Evolutionary conservation across 2,888 invertebrate species (phyloP).

Genomic region (Fissipunctia ypsillon): DNA sequence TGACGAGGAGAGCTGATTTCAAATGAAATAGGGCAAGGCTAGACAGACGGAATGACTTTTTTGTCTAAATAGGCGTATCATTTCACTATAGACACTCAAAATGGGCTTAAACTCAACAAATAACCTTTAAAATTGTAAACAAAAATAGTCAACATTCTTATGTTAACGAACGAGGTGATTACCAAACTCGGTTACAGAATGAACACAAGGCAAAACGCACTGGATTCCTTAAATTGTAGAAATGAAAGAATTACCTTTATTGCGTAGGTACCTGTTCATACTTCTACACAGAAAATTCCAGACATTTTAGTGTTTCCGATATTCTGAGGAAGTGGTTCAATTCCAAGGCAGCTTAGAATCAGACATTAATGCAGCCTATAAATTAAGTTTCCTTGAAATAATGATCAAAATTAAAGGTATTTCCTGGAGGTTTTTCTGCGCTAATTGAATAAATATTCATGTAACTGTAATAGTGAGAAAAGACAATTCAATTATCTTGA

Average conservation of each 20-base stretch:
- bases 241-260: slow-evolving; percentile 44
- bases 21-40: not conserved
- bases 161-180: slow-evolving; percentile 44
- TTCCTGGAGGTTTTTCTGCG: not conserved
- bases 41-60: not conserved
- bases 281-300: slow-evolving; percentile 24
- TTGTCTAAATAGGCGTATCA: not conserved
- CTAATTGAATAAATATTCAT: not conserved
- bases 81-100: slow-evolving; percentile 12
- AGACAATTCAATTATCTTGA: not conserved
- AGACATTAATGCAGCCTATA: not conserved
- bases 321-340: slow-evolving; percentile 29
- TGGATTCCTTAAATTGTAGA: slow-evolving; percentile 54
- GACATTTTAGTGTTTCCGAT: slow-evolving; percentile 31
- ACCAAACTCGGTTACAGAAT: slow-evolving; percentile 50
- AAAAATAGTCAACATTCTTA: slow-evolving; percentile 58
- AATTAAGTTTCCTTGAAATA: slow-evolving; percentile 9
- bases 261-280: slow-evolving; percentile 34
- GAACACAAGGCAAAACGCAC: slow-evolving; percentile 58
- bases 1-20: not conserved
- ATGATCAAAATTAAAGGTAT: not conserved
- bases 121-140: slow-evolving; percentile 45
- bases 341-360: slow-evolving; percentile 18
- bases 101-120: slow-evolving; percentile 28
- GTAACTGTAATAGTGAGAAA: not conserved